Evolutionary conservation across 2,888 invertebrate genomes (phyloP).

Genomic region (Dinocampus coccinellae): DNA sequence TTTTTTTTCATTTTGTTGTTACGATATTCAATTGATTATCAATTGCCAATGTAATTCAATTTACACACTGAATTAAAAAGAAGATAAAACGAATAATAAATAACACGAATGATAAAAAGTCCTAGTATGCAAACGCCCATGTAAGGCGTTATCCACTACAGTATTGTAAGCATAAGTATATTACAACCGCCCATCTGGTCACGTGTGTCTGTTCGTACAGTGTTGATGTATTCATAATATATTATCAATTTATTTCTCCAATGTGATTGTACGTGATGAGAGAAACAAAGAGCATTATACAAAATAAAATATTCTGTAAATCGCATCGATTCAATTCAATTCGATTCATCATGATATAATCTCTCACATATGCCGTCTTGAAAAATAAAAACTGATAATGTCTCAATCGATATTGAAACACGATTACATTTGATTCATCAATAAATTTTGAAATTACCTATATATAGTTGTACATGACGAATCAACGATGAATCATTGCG

Average conservation of each 20-base stretch:
- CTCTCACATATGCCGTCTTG: slow-evolving; percentile 17
- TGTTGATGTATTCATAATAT: slow-evolving; percentile 17
- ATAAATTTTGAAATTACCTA: not conserved
- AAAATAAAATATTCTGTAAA: slow-evolving; percentile 25
- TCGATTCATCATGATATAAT: slow-evolving; percentile 34
- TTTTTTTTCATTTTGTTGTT: slow-evolving; percentile 43
- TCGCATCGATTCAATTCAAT: slow-evolving; percentile 37
- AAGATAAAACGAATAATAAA: slow-evolving; percentile 23
- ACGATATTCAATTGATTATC: too few species aligned
- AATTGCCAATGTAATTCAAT: slow-evolving; percentile 28
- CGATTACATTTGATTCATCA: not conserved
- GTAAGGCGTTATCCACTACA: slow-evolving; percentile 59
- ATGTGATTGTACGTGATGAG: slow-evolving; percentile 30
- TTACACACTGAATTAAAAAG: slow-evolving; percentile 40
- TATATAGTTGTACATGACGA: slow-evolving; percentile 15
- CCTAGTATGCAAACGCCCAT: slow-evolving; percentile 46
- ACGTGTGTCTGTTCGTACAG: slow-evolving; percentile 52
- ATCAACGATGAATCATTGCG: slow-evolving; percentile 6
- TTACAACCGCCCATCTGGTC: slow-evolving; percentile 53
- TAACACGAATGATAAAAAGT: slow-evolving; percentile 6
- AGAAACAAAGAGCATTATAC: slow-evolving; percentile 5
- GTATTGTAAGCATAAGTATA: slow-evolving; percentile 64
- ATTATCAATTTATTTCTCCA: slow-evolving; percentile 10
- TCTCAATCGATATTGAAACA: slow-evolving; percentile 16
- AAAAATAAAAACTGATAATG: slow-evolving; percentile 17